A percentile compares a stretch with the other conserved stretches of the same genome.
Evolutionary conservation across 2,113 vertebrate genomes (phyloP).

Genomic region (Uria aalge): DNA sequence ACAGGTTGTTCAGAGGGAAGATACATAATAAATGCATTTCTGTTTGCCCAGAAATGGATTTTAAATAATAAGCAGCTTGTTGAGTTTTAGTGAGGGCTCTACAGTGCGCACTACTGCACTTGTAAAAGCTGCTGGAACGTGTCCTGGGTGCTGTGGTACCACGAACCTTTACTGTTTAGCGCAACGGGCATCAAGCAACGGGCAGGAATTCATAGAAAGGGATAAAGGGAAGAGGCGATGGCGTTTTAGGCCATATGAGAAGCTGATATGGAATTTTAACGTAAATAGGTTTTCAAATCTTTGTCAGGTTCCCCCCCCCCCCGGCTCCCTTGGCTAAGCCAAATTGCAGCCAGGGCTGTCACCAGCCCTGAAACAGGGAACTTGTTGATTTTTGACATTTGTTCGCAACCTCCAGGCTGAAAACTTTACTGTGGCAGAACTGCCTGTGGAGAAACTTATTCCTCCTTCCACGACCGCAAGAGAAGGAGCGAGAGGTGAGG

Average conservation of each 20-base stretch:
- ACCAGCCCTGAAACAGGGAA: not conserved
- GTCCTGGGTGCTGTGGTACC: not conserved
- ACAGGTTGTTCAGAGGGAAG: not conserved
- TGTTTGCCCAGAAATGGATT: not conserved
- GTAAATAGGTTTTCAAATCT: not conserved
- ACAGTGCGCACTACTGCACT: not conserved
- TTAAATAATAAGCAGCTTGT: not conserved
- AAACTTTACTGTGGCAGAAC: not conserved
- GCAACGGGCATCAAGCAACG: not conserved
- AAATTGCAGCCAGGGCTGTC: not conserved
- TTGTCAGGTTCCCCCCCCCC: rapidly evolving
- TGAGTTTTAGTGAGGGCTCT: not conserved
- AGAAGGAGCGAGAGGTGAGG: not conserved
- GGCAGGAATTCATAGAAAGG: not conserved
- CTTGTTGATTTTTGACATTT: not conserved
- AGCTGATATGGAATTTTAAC: not conserved
- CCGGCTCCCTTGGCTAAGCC: not conserved
- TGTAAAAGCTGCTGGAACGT: not conserved
- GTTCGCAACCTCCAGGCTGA: not conserved
- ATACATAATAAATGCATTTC: not conserved
- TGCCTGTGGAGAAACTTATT: not conserved
- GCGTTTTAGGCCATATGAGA: not conserved
- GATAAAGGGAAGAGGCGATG: not conserved
- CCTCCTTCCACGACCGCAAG: not conserved
- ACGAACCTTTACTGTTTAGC: not conserved